Conservation (phyloP, 2,113 vertebrate genomes). For the Chlorodrepanis virens region DNA sequence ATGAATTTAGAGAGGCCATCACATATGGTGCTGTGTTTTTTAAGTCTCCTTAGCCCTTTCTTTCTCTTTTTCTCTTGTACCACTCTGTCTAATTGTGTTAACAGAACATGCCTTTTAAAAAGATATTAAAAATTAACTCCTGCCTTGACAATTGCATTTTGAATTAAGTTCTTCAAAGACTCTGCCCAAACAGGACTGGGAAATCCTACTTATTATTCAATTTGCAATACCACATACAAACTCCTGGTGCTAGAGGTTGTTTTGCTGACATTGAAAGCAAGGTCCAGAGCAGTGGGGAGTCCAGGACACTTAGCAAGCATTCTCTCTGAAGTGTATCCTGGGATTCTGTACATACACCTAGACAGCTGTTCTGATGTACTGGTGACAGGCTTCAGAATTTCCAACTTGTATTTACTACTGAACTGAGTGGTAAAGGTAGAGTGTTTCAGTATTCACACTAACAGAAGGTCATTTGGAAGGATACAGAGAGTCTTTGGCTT, state of each 20-base stretch:
- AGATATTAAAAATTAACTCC: neutral
- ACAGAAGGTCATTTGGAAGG: neutral
- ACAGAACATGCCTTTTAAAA: neutral
- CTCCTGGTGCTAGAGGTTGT: neutral
- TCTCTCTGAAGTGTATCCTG: neutral
- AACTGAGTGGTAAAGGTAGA: no score
- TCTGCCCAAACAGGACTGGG: neutral
- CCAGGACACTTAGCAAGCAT: neutral
- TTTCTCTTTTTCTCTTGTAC: neutral
- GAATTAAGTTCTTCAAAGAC: neutral
- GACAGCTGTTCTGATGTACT: neutral
- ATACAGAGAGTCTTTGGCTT: neutral
- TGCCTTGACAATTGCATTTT: neutral
- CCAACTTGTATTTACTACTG: neutral
- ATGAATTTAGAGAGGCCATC: neutral
- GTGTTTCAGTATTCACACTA: neutral
- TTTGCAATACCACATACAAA: neutral
- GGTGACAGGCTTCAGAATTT: neutral
- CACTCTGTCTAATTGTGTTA: neutral
- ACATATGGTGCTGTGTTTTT: neutral
- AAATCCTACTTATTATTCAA: conserved; percentile 3
- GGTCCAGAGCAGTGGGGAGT: neutral
- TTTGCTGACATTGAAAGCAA: neutral
- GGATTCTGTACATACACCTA: neutral
- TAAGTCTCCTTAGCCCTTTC: neutral